Evolutionary conservation across 2,797 vertebrate species (phyloP).

Genomic region (Ptychobarbus kaznakovi): DNA sequence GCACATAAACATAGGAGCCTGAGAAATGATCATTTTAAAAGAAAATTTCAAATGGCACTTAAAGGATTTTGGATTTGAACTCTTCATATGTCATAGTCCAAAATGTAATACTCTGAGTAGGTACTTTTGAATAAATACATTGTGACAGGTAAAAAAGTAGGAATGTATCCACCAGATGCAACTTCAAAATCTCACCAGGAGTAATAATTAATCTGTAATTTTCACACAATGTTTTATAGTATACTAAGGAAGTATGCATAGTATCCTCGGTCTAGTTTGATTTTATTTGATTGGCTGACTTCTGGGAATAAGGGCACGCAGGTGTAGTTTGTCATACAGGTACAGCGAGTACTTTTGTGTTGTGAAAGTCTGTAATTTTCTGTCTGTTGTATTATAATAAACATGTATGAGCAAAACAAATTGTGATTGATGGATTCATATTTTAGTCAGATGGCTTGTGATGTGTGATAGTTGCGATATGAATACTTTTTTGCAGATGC

Average conservation of each 20-base stretch:
- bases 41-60: no score
- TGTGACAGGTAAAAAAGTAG: neutral
- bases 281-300: neutral
- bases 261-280: neutral
- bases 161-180: neutral
- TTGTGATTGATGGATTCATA: neutral
- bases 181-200: neutral
- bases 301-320: neutral
- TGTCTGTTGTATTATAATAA: neutral
- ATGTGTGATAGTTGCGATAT: neutral
- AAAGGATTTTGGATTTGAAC: no score
- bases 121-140: neutral
- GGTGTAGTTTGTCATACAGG: neutral
- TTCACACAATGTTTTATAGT: neutral
- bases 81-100: no score
- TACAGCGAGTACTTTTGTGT: neutral
- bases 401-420: neutral
- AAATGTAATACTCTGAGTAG: neutral
- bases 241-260: neutral
- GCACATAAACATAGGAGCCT: no score
- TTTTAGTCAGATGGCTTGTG: neutral
- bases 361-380: neutral
- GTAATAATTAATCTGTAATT: neutral
- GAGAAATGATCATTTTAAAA: no score
- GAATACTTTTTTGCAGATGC: neutral